phyloP scores from a whole-genome alignment of 2,797 vertebrate genomes.

The Aphelocoma californica region DNA sequence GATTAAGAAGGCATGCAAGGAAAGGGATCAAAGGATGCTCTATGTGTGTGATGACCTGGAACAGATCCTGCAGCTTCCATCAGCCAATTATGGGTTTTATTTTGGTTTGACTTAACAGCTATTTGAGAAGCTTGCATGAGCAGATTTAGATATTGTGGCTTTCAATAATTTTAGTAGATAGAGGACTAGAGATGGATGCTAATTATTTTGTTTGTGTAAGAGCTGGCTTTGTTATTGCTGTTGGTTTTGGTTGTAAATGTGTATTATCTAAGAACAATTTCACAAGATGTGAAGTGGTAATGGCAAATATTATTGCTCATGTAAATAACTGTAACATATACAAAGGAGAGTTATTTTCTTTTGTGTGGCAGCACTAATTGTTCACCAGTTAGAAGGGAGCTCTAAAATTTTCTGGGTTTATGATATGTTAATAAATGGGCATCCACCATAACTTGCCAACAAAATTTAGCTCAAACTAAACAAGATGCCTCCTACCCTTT shows the following conservation, averaged over 20 bases:
- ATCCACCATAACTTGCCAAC: not conserved
- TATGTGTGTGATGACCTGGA: not conserved
- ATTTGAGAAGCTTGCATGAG: not conserved
- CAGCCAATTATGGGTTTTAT: not conserved
- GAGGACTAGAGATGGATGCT: not conserved
- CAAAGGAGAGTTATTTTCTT: not conserved
- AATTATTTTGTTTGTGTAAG: not conserved
- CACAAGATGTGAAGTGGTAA: not conserved
- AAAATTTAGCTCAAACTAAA: not conserved
- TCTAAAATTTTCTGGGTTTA: not conserved
- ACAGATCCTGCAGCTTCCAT: not conserved
- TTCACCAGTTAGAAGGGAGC: not conserved
- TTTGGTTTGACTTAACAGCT: not conserved
- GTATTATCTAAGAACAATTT: not conserved
- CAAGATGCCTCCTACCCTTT: not conserved
- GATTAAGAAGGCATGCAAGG: not conserved
- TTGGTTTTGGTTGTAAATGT: not conserved
- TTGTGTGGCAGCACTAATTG: not conserved
- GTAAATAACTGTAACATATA: constrained; percentile 8
- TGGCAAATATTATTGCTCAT: not conserved
- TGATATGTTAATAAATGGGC: not conserved
- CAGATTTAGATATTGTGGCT: not conserved
- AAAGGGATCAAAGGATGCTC: not conserved
- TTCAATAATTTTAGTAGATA: not conserved
- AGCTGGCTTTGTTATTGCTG: not conserved